Conservation (phyloP, 2,888 invertebrate species). For the Amaurobius ferox region DNA sequence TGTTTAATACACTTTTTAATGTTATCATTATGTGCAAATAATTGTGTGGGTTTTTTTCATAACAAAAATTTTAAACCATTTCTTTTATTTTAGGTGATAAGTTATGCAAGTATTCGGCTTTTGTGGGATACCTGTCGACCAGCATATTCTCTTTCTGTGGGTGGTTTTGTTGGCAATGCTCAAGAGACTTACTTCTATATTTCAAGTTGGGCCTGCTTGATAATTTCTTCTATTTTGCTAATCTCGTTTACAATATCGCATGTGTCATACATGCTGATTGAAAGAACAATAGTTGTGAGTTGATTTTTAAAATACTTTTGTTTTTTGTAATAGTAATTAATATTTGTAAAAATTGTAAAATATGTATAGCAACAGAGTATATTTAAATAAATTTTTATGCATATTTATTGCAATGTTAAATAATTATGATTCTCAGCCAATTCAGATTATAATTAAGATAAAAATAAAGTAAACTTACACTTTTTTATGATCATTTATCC, state of each 20-base stretch:
- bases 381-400: too few relatives aligned
- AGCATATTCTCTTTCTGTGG: conserved; percentile 47
- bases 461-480: too few relatives aligned
- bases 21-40: not conserved
- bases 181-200: conserved; percentile 60
- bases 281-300: conserved; percentile 54
- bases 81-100: conserved; percentile 30
- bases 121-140: conserved; percentile 46
- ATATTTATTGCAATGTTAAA: too few relatives aligned
- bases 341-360: too few relatives aligned
- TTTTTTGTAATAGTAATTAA: too few relatives aligned
- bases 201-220: conserved; percentile 23
- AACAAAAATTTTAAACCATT: too few relatives aligned
- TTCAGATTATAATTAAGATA: too few relatives aligned
- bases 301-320: too few relatives aligned
- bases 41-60: not conserved
- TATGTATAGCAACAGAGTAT: too few relatives aligned
- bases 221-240: conserved; percentile 32
- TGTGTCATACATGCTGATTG: conserved; percentile 36
- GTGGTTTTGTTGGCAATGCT: conserved; percentile 59
- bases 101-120: conserved; percentile 35
- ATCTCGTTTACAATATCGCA: conserved; percentile 52
- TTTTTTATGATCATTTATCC: too few relatives aligned
- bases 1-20: too few relatives aligned
- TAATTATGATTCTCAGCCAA: too few relatives aligned